Percentiles rank a stretch among this genome's conserved stretches.
Evolutionary conservation across 30 jellyfish, hydroid and myxozoan species (phyloP).

Genomic region (Turritopsis dohrnii): DNA sequence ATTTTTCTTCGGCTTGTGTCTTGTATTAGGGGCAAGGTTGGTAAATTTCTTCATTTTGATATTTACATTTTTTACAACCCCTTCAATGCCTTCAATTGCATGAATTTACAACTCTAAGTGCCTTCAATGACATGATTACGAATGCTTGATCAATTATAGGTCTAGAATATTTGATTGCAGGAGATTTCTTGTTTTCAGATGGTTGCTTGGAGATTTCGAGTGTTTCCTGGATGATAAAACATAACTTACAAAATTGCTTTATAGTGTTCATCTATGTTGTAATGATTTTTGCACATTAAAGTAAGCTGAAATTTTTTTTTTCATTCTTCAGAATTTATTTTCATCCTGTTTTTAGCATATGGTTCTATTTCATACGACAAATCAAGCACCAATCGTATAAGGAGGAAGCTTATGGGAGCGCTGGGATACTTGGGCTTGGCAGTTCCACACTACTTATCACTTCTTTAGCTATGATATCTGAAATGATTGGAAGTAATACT

Average conservation of each 20-base stretch:
- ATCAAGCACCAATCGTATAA: conserved; percentile 4
- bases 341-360: conserved; percentile 51
- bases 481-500: conserved; percentile 74
- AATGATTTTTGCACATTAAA: not conserved
- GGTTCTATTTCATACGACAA: conserved; percentile 69
- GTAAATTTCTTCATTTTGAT: not conserved
- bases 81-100: not conserved
- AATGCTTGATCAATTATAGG: too few relatives aligned
- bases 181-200: too few relatives aligned
- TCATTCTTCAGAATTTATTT: too few relatives aligned
- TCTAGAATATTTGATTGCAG: too few relatives aligned
- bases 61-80: not conserved
- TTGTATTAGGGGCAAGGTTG: conserved; percentile 54
- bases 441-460: conserved; percentile 73
- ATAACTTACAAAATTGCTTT: too few relatives aligned
- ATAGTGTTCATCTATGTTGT: too few relatives aligned
- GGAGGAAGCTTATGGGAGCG: conserved; percentile 54
- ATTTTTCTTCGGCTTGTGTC: conserved; percentile 47
- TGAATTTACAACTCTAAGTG: not conserved
- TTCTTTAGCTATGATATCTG: conserved; percentile 81
- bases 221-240: too few relatives aligned
- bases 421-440: conserved; percentile 70
- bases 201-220: too few relatives aligned
- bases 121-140: too few relatives aligned
- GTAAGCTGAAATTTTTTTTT: not conserved